phyloP scores from a whole-genome alignment of 2,797 vertebrate species.

The Apodemus agrarius region DNA sequence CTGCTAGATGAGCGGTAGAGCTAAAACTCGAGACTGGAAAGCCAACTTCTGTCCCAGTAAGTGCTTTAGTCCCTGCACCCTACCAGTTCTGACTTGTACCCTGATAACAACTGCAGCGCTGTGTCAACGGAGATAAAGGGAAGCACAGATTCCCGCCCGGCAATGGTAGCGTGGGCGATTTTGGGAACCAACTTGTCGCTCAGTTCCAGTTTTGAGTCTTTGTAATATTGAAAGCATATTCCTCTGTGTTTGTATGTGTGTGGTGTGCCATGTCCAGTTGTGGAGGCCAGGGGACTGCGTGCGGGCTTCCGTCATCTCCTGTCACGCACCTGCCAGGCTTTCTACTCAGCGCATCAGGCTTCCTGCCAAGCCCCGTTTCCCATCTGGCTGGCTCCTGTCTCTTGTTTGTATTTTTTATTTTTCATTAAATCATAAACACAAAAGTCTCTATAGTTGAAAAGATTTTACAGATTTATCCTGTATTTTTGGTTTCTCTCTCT shows the following conservation, averaged over 20 bases:
- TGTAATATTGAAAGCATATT: background rate
- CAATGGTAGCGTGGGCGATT: background rate
- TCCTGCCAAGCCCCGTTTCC: background rate
- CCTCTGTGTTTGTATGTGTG: background rate
- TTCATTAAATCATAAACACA: conserved; percentile 28
- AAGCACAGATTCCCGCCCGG: background rate
- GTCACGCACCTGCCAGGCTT: background rate
- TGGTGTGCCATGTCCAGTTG: too few species aligned
- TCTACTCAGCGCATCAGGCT: background rate
- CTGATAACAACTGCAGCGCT: background rate
- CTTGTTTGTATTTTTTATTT: background rate
- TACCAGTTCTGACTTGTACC: background rate
- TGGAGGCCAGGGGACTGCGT: background rate
- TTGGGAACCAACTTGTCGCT: conserved; percentile 27
- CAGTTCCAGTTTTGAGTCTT: background rate
- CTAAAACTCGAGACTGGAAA: background rate
- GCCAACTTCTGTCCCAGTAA: background rate
- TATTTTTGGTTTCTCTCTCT: background rate
- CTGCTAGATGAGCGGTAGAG: background rate
- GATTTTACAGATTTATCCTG: background rate
- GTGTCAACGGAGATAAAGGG: background rate
- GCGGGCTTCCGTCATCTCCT: background rate
- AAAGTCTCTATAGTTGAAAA: background rate
- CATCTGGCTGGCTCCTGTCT: background rate
- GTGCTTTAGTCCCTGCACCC: background rate